phyloP scores from a whole-genome alignment of 2,797 vertebrate species.

The Centropyge bicolor region DNA sequence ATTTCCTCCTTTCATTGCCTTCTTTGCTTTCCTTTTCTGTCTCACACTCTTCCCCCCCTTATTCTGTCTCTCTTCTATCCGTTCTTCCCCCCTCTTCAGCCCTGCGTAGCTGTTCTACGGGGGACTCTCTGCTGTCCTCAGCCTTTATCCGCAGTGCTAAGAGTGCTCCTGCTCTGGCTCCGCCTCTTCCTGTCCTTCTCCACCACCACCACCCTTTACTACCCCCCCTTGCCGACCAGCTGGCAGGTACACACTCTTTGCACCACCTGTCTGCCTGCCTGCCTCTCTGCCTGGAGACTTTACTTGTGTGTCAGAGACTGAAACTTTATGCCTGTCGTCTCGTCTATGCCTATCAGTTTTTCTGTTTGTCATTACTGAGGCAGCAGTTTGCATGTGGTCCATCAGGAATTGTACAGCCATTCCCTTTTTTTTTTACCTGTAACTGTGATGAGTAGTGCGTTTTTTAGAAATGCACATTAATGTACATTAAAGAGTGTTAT shows the following conservation, averaged over 20 bases:
- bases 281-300: constrained; percentile 44
- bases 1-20: constrained; percentile 1
- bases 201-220: constrained; percentile 98
- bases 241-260: constrained; percentile 97
- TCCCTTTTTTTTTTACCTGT: not conserved
- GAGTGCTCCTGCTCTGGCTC: constrained; percentile 99
- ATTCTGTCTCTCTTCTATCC: constrained; percentile 67
- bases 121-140: constrained; percentile 99
- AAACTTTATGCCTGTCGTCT: constrained; percentile 28
- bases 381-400: constrained; percentile 26
- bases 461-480: constrained; percentile 11
- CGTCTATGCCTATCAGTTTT: constrained; percentile 28
- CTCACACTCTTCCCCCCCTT: constrained; percentile 30
- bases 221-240: constrained; percentile 99
- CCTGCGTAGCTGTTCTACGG: constrained; percentile 99
- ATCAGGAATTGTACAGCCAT: not conserved
- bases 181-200: constrained; percentile 89
- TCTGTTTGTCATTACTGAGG: constrained; percentile 2
- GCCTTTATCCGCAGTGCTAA: constrained; percentile 99
- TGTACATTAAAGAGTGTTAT: not conserved
- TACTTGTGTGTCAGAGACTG: constrained; percentile 22
- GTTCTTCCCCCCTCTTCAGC: constrained; percentile 90
- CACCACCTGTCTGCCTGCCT: constrained; percentile 72
- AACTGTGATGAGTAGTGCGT: not conserved
- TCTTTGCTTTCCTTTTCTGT: constrained; percentile 38